phyloP scores from a whole-genome alignment of 2,113 vertebrate genomes.

The Hippocampus zosterae region DNA sequence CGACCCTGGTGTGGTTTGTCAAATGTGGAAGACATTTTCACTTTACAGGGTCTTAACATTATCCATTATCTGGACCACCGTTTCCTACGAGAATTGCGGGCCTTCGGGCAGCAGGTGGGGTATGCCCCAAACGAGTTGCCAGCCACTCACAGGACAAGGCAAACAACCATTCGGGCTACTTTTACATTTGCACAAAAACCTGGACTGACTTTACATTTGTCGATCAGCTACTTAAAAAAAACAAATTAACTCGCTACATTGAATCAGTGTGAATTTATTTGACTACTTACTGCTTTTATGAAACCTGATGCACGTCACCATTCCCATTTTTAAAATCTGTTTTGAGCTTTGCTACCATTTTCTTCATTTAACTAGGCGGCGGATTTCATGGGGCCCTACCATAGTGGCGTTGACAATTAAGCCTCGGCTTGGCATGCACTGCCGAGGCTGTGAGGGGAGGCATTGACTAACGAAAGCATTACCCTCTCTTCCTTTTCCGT shows the following conservation, averaged over 20 bases:
- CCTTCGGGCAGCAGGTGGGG: no score
- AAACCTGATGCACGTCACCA: neutral
- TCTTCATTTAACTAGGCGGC: no score
- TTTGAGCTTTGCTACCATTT: neutral
- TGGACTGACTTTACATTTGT: neutral
- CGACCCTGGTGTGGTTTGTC: no score
- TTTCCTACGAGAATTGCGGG: no score
- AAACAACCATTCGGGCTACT: no score
- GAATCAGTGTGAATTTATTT: neutral
- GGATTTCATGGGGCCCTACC: conserved; percentile 6
- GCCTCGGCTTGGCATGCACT: conserved; percentile 53
- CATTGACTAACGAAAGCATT: conserved; percentile 86
- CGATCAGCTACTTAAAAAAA: no score
- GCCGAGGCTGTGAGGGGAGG: conserved; percentile 51
- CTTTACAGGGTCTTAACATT: no score
- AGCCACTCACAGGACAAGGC: no score
- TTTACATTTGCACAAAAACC: no score
- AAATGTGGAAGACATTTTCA: no score
- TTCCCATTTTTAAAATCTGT: neutral
- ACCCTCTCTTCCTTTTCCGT: conserved; percentile 99
- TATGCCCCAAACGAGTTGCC: no score
- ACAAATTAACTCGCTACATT: neutral
- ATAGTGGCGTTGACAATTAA: neutral
- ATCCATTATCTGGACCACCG: no score
- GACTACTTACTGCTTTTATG: neutral